A percentile compares a stretch with the other conserved stretches of the same genome.
phyloP scores from a whole-genome alignment of 1,140 invertebrate genomes.

The Cecropterus lyciades region DNA sequence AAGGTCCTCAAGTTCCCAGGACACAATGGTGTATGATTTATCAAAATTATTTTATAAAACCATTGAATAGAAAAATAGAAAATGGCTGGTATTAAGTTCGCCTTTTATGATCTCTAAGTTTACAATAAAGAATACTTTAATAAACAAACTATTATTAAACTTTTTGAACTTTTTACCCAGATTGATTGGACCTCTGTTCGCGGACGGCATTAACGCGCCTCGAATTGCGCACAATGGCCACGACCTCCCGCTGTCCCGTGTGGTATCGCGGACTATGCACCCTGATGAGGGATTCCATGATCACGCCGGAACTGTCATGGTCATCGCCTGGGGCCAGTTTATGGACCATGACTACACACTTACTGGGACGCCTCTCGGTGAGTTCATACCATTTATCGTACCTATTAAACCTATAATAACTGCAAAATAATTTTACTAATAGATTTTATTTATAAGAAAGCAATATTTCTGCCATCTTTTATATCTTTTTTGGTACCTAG shows the following conservation, averaged over 20 bases:
- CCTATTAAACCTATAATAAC: too few species aligned
- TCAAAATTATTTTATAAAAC: too few species aligned
- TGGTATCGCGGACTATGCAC: conserved; percentile 95
- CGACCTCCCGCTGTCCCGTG: conserved; percentile 90
- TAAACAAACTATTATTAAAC: not conserved
- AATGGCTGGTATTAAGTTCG: too few species aligned
- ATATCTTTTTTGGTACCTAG: too few species aligned
- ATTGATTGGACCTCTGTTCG: conserved; percentile 90
- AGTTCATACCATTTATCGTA: conserved; percentile 34
- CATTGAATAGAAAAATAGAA: too few species aligned
- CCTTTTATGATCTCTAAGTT: too few species aligned
- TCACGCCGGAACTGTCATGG: conserved; percentile 96
- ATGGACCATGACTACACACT: conserved; percentile 97
- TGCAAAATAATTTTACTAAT: too few species aligned
- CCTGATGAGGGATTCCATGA: conserved; percentile 96
- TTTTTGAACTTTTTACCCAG: conserved; percentile 77
- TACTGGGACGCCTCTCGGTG: conserved; percentile 93
- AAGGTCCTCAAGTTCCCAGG: too few species aligned
- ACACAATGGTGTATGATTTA: too few species aligned
- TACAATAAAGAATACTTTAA: too few species aligned
- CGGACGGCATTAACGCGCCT: conserved; percentile 93
- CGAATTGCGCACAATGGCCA: conserved; percentile 90
- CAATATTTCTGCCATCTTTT: too few species aligned
- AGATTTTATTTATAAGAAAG: too few species aligned
- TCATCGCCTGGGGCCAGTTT: conserved; percentile 97